These are phyloP conservation scores for Cartodere bifasciata DNA, from an alignment of 2,888 invertebrate genomes.

Conservation along the genomic window DNA sequence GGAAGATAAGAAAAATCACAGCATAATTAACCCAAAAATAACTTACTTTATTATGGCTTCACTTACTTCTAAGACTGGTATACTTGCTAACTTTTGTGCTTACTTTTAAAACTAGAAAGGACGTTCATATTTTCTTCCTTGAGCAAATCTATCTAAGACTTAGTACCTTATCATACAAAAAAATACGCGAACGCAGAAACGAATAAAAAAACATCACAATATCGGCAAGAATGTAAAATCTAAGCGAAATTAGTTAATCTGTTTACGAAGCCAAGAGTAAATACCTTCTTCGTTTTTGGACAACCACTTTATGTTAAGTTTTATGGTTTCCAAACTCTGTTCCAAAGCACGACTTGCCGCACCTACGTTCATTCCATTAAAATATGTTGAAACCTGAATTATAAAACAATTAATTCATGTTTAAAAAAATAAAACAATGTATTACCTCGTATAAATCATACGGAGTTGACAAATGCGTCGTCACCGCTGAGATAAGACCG, in stretches of 20 bases:
- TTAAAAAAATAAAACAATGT: slow-evolving; percentile 10
- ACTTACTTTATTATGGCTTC: no score
- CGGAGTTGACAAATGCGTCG: slow-evolving; percentile 55
- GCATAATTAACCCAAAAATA: no score
- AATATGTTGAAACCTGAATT: slow-evolving; percentile 33
- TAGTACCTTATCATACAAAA: no score
- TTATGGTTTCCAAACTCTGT: slow-evolving; percentile 67
- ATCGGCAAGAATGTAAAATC: no score
- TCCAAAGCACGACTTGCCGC: slow-evolving; percentile 43
- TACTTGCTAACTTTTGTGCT: no score
- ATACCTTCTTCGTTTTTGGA: slow-evolving; percentile 42
- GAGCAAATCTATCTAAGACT: no score
- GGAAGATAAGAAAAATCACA: no score
- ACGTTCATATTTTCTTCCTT: no score
- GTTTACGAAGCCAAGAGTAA: slow-evolving; percentile 32
- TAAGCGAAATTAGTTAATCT: slow-evolving; percentile 24
- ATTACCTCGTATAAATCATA: slow-evolving; percentile 61
- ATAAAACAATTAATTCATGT: slow-evolving; percentile 11
- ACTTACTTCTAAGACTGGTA: no score
- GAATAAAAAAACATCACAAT: no score
- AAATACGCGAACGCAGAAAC: no score
- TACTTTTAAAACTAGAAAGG: no score
- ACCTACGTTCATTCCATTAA: slow-evolving; percentile 35
- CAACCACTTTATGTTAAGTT: slow-evolving; percentile 74
- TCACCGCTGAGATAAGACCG: slow-evolving; percentile 48